These are phyloP conservation scores for Cyanoramphus novaezelandiae DNA, from an alignment of 2,113 vertebrate genomes.

Conservation along the genomic window DNA sequence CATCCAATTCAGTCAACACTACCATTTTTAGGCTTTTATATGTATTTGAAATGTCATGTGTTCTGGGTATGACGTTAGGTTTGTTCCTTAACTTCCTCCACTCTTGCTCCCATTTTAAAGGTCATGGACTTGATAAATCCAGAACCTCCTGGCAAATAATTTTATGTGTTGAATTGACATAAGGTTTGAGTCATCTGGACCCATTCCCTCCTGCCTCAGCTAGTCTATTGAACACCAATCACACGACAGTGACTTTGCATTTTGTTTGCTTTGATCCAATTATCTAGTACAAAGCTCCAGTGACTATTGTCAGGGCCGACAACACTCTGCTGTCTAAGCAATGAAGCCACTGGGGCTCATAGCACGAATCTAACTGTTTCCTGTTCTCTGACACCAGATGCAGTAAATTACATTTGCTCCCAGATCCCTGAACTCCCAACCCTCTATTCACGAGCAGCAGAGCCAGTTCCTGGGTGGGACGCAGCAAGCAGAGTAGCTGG, in stretches of 20 bases:
- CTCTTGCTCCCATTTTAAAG: background rate
- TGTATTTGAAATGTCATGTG: background rate
- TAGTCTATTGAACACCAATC: constrained; percentile 82
- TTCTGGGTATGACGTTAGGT: background rate
- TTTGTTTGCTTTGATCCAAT: constrained; percentile 80
- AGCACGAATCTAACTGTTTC: constrained; percentile 74
- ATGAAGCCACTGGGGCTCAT: constrained; percentile 55
- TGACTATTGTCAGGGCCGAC: constrained; percentile 75
- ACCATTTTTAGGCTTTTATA: background rate
- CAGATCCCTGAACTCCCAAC: constrained; percentile 80
- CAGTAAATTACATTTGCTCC: constrained; percentile 83
- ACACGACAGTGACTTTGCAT: constrained; percentile 73
- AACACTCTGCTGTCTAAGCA: constrained; percentile 81
- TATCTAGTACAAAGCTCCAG: constrained; percentile 66
- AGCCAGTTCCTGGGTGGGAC: constrained; percentile 75
- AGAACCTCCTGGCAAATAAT: constrained; percentile 70
- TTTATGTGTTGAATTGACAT: constrained; percentile 26
- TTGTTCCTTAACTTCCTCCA: background rate
- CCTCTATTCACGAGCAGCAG: constrained; percentile 75
- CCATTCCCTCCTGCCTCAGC: constrained; percentile 82
- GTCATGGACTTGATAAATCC: constrained; percentile 58
- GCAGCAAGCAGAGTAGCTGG: constrained; percentile 78
- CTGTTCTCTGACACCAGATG: constrained; percentile 82
- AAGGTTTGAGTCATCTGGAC: constrained; percentile 73
- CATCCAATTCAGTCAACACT: background rate